Evolutionary conservation across 2,113 vertebrate genomes (phyloP), one percentile per base, ranked within the genome.

Genomic region (Hyperopisus bebe): DNA sequence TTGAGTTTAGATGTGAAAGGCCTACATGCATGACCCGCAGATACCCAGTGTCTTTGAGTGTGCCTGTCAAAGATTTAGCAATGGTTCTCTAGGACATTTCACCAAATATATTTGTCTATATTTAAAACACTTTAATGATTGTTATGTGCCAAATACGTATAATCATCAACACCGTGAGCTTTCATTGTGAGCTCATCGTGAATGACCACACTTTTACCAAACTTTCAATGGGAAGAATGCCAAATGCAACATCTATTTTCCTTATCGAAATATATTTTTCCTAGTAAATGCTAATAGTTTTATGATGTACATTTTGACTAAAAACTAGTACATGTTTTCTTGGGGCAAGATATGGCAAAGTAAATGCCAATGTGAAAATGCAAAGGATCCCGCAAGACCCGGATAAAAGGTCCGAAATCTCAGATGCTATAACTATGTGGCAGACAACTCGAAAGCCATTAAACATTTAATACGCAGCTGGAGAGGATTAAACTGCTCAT

Each of bases 401-500:
- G 24, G 44, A 62, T 35, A 46, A 42, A 70, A 55, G 39, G 24
- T 88, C 39, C 44, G 9, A 70, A 42, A 88, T 31, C 31, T n/a
- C 42, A 80, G 70, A 77, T 80, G 31, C 74, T 80, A 19, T 42
- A 42, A 88, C 86, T 46, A 58, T 50, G 50, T 13, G 86, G 70
- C 13, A 39, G 70, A 80, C 42, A 80, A 80, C 35, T 19, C 74
- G 50, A 88, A 89, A 90, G 47, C 42, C 89, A 47, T 55, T 55
- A 90, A 88, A 51, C 51, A 46, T 85, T 88, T 58, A 21, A 77
- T 31, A 3, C 66, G 83, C 46, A 66, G 53, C 51, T 24, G 50
- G 44, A 85, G 47, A 74, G 83, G 87, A 92, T 89, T 91, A 90
- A 91, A 91, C 87, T 86, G 89, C 84, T 86, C 58, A 88, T 74